A percentile compares a stretch with the other conserved stretches of the same genome.
Conservation (phyloP, 2,888 invertebrate genomes). For the Stenoptilia bipunctidactyla region DNA sequence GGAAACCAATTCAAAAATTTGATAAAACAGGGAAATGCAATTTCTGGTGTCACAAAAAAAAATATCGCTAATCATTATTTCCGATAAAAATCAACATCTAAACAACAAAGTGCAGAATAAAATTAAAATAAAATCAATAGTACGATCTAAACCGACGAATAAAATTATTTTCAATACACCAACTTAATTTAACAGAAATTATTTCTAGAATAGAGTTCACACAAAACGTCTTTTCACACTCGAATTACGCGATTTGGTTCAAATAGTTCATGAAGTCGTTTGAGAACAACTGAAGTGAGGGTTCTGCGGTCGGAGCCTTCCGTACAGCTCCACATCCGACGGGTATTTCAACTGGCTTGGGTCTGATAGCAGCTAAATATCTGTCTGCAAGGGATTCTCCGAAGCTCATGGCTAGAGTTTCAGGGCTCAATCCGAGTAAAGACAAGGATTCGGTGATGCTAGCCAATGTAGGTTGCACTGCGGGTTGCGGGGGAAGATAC, state of each 20-base stretch:
- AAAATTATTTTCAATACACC: slow-evolving; percentile 69
- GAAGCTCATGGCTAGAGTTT: slow-evolving; percentile 52
- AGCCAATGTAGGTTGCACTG: slow-evolving; percentile 38
- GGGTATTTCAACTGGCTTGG: slow-evolving; percentile 35
- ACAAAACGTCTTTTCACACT: slow-evolving; percentile 20
- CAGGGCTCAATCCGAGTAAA: slow-evolving; percentile 51
- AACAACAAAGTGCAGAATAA: slow-evolving; percentile 67
- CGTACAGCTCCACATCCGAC: slow-evolving; percentile 37
- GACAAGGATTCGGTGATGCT: slow-evolving; percentile 59
- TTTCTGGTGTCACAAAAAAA: slow-evolving; percentile 48
- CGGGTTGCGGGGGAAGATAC: slow-evolving; percentile 29
- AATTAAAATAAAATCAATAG: slow-evolving; percentile 69
- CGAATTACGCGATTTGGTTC: slow-evolving; percentile 68
- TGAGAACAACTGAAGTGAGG: slow-evolving; percentile 71
- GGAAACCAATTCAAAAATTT: slow-evolving; percentile 37
- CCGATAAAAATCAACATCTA: slow-evolving; percentile 60
- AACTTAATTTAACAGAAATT: slow-evolving; percentile 69
- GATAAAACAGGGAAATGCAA: slow-evolving; percentile 51
- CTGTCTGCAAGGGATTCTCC: slow-evolving; percentile 61
- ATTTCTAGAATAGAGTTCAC: slow-evolving; percentile 29
- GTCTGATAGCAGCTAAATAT: slow-evolving; percentile 50
- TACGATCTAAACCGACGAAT: slow-evolving; percentile 63
- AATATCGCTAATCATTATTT: slow-evolving; percentile 44
- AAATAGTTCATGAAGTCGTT: slow-evolving; percentile 74
- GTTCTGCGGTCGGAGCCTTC: slow-evolving; percentile 29